Evolutionary conservation across 1,140 invertebrate species (phyloP).

Genomic region (Drosophila tropicalis): DNA sequence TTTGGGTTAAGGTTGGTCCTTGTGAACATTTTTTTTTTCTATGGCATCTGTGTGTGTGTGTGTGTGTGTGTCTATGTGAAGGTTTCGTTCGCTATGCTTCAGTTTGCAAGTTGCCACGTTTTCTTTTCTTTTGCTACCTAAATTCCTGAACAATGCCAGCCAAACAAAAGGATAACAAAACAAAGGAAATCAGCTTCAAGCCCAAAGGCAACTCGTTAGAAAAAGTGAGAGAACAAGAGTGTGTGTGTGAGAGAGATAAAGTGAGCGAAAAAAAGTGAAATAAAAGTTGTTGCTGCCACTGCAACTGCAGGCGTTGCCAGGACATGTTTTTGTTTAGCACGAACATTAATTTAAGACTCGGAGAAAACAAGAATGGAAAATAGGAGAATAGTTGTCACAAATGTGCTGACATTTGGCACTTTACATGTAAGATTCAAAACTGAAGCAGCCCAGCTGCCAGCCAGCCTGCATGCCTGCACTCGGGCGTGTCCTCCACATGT

Average conservation of each 20-base stretch:
- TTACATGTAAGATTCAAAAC: slow-evolving; percentile 54
- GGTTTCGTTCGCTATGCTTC: slow-evolving; percentile 35
- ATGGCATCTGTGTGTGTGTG: not conserved
- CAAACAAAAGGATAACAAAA: slow-evolving; percentile 49
- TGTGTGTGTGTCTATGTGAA: slow-evolving; percentile 24
- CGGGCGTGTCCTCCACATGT: slow-evolving; percentile 59
- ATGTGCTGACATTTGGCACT: slow-evolving; percentile 75
- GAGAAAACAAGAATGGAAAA: slow-evolving; percentile 31
- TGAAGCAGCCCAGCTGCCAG: slow-evolving; percentile 13
- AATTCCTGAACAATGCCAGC: slow-evolving; percentile 47
- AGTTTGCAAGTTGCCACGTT: slow-evolving; percentile 25
- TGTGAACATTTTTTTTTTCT: not conserved
- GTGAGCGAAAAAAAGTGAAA: slow-evolving; percentile 19
- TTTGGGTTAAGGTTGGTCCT: slow-evolving; percentile 70
- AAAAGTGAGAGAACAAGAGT: slow-evolving; percentile 10
- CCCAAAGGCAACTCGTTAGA: slow-evolving; percentile 26
- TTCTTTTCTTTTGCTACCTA: slow-evolving; percentile 56
- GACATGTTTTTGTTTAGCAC: slow-evolving; percentile 63
- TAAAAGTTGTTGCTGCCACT: slow-evolving; percentile 20
- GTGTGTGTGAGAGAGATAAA: not conserved
- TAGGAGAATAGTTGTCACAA: slow-evolving; percentile 54
- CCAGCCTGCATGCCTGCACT: not conserved
- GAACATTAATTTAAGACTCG: slow-evolving; percentile 53
- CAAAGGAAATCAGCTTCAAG: slow-evolving; percentile 46
- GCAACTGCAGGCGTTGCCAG: slow-evolving; percentile 43